A percentile compares a stretch with the other conserved stretches of the same genome.
Evolutionary conservation across 2,888 invertebrate species (phyloP).

Genomic region (Sturmia bella): DNA sequence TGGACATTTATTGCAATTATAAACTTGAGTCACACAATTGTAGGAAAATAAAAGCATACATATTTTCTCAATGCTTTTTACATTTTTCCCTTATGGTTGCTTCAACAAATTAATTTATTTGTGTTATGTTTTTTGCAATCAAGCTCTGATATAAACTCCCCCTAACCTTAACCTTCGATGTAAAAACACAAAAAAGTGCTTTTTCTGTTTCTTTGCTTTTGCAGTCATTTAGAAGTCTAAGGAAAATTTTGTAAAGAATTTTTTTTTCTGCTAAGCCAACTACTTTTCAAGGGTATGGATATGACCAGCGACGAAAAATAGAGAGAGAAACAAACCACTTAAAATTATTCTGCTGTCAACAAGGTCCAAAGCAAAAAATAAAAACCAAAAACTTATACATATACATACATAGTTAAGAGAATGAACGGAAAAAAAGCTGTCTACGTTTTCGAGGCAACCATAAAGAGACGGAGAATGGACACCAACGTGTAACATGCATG

Average conservation of each 20-base stretch:
- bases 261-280: constrained; percentile 50
- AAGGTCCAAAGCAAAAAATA: constrained; percentile 53
- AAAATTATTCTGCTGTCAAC: constrained; percentile 68
- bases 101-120: constrained; percentile 45
- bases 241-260: constrained; percentile 28
- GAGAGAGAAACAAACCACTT: constrained; percentile 36
- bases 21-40: constrained; percentile 66
- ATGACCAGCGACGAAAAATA: constrained; percentile 8
- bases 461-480: constrained; percentile 27
- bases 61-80: constrained; percentile 14
- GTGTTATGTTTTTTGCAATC: not conserved
- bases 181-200: not conserved
- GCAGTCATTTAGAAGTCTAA: constrained; percentile 25
- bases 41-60: constrained; percentile 26
- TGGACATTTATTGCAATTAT: constrained; percentile 71
- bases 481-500: constrained; percentile 55
- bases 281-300: constrained; percentile 56
- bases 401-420: constrained; percentile 44
- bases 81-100: constrained; percentile 33
- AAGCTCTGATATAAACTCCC: constrained; percentile 37
- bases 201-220: constrained; percentile 27
- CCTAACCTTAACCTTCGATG: constrained; percentile 67
- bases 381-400: too few species aligned
- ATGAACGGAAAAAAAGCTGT: constrained; percentile 54
- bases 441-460: constrained; percentile 50